Base-by-base conservation (phyloP, 2,113 vertebrate genomes). In the Romanogobio albipinnatus region DNA sequence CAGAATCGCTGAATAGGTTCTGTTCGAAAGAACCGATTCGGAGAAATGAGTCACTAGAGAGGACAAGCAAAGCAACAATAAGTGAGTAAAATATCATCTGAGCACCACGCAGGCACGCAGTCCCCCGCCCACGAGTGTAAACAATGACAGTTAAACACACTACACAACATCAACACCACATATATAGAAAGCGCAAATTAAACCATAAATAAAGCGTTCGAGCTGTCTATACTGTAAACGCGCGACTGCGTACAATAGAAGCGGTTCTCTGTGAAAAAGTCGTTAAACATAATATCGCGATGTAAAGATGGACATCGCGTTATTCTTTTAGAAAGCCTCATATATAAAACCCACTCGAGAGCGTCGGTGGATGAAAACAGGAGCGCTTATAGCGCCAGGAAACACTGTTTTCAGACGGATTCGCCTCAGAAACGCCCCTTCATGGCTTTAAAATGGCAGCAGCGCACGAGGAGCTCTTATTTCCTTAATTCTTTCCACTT, bases 401-500 rank as follows among this genome's bases (percentile, higher is more conserved):
- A 86, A 75, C 47, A 53, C 19, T 47, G 71, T 88, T 87, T 87
- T 86, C 66, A 36, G 81, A 89, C 78, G 59, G 47, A 29, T 59
- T 77, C 29, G 61, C 19, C 5, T 61, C 49, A 88, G 87, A 89
- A 88, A 91, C 90, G 85, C 90, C 85, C 89, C 89, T 89, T 83
- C 75, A 64, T 81, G 82, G 85, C 62, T 82, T 90, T 86, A 91
- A 90, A 90, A 90, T 90, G 90, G 90, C 90, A 91, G 86, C 85
- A 64, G 56, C 29, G 47, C 76, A 75, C 49, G 84, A 83, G 76
- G 33, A 36, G 47, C 59, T 59, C 58, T 83, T 83, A 64, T 73
- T 76, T 66, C 53, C 58, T 79, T 45, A 39, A 29, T 53, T 66
- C 45, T 43, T 29, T 14, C 26, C 13, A 81, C 45, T 86, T 71